Conservation (phyloP, 2,888 invertebrate genomes). For the Melitaea athalia region DNA sequence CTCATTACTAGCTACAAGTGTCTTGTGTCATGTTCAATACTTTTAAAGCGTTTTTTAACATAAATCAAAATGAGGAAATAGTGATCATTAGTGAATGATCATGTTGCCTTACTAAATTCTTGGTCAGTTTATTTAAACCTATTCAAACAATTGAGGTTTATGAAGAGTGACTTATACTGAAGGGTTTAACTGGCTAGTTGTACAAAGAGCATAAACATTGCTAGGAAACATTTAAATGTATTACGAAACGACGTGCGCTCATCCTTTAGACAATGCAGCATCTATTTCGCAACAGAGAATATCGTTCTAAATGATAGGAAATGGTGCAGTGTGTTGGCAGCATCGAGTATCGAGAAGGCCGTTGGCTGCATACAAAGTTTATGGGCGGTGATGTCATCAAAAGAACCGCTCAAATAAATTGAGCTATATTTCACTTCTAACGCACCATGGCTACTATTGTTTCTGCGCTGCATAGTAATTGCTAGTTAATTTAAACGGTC, state of each 20-base stretch:
- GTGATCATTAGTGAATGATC: not conserved
- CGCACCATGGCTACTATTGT: slow-evolving; percentile 80
- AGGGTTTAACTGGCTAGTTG: slow-evolving; percentile 4
- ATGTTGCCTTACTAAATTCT: slow-evolving; percentile 1
- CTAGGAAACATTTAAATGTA: slow-evolving; percentile 14
- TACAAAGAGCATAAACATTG: slow-evolving; percentile 9
- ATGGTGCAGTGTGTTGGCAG: slow-evolving; percentile 70
- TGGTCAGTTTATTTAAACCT: not conserved
- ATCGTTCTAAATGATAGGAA: slow-evolving; percentile 76
- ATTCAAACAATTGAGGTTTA: slow-evolving; percentile 12
- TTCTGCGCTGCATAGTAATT: slow-evolving; percentile 80
- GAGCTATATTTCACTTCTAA: slow-evolving; percentile 80
- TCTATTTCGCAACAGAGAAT: slow-evolving; percentile 71
- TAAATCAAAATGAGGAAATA: slow-evolving; percentile 11
- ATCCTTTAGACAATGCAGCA: slow-evolving; percentile 70
- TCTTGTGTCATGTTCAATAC: too few species aligned
- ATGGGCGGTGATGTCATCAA: slow-evolving; percentile 79
- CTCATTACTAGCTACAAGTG: too few species aligned
- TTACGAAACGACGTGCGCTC: slow-evolving; percentile 31
- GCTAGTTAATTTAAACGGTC: slow-evolving; percentile 57
- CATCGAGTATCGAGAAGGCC: slow-evolving; percentile 75
- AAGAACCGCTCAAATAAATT: slow-evolving; percentile 79
- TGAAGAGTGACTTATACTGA: slow-evolving; percentile 2
- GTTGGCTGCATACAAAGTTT: slow-evolving; percentile 77
- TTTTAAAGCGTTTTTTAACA: not conserved